Percentiles rank a stretch among this genome's conserved stretches.
Evolutionary conservation across 2,888 invertebrate genomes (phyloP).

Genomic region (Sipunculus nudus): DNA sequence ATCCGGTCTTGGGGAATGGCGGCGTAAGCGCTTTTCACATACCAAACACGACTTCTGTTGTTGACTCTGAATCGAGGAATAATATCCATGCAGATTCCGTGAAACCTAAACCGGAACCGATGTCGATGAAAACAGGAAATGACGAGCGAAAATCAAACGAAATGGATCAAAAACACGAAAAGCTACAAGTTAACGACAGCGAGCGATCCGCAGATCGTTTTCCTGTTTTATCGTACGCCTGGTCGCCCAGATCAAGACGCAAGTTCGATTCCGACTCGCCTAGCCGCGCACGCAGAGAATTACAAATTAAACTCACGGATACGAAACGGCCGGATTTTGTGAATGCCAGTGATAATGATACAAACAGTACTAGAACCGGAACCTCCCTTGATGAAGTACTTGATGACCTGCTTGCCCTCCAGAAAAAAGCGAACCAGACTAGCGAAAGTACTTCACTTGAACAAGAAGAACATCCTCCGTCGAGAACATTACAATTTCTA

Average conservation of each 20-base stretch:
- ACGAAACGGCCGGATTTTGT: background rate
- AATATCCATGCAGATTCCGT: no score
- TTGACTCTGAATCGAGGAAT: no score
- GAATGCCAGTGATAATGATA: background rate
- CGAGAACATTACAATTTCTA: slow-evolving; percentile 8
- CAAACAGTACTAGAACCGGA: background rate
- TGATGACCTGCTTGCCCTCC: slow-evolving; percentile 45
- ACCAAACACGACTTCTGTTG: no score
- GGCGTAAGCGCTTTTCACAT: no score
- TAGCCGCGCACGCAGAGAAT: no score
- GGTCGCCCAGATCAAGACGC: background rate
- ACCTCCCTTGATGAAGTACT: slow-evolving; percentile 46
- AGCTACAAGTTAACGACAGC: background rate
- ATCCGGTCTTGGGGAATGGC: no score
- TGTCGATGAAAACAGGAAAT: background rate
- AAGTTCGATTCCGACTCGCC: no score
- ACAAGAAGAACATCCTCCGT: no score
- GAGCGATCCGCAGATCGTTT: background rate
- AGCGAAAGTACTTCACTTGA: slow-evolving; percentile 3
- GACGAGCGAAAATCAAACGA: background rate
- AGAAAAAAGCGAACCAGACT: slow-evolving; percentile 6
- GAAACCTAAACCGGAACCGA: background rate
- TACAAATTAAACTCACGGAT: no score
- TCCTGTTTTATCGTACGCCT: slow-evolving; percentile 1
- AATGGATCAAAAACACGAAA: background rate